These are phyloP conservation scores for Zaprionus lineosus DNA, from an alignment of 2,888 invertebrate genomes.

Conservation along the genomic window DNA sequence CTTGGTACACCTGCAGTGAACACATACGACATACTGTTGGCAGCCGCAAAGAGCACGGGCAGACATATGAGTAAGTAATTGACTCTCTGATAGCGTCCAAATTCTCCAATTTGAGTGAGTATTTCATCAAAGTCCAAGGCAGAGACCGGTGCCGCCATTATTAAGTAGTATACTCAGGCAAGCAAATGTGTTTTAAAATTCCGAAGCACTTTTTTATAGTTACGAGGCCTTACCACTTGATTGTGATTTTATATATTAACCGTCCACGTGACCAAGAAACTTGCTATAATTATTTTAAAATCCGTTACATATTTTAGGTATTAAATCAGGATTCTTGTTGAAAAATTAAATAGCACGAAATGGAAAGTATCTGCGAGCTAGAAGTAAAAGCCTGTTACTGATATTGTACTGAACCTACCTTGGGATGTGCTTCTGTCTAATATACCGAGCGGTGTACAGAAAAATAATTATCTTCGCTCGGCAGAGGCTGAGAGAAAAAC, in stretches of 20 bases:
- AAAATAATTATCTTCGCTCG: background rate
- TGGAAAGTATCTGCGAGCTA: too few relatives aligned
- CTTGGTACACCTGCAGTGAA: slow-evolving; percentile 86
- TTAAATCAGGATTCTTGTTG: too few relatives aligned
- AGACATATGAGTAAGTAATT: slow-evolving; percentile 85
- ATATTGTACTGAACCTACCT: too few relatives aligned
- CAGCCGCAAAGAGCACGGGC: slow-evolving; percentile 85
- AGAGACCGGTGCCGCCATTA: slow-evolving; percentile 21
- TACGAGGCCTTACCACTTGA: slow-evolving; percentile 20
- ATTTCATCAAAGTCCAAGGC: slow-evolving; percentile 86
- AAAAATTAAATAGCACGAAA: too few relatives aligned
- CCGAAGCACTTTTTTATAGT: background rate
- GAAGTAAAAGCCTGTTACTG: too few relatives aligned
- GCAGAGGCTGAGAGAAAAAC: background rate
- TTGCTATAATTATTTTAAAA: too few relatives aligned
- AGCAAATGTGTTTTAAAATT: slow-evolving; percentile 13
- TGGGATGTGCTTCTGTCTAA: background rate
- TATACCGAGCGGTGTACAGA: background rate
- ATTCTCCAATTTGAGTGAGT: slow-evolving; percentile 85
- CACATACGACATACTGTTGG: slow-evolving; percentile 86
- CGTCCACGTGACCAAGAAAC: too few relatives aligned
- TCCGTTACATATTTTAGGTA: too few relatives aligned
- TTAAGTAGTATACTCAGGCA: background rate
- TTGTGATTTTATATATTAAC: too few relatives aligned
- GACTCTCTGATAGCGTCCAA: slow-evolving; percentile 85